A percentile compares a stretch with the other conserved stretches of the same genome.
phyloP scores from a whole-genome alignment of 2,797 vertebrate species.

The Halcyon leucocephala region DNA sequence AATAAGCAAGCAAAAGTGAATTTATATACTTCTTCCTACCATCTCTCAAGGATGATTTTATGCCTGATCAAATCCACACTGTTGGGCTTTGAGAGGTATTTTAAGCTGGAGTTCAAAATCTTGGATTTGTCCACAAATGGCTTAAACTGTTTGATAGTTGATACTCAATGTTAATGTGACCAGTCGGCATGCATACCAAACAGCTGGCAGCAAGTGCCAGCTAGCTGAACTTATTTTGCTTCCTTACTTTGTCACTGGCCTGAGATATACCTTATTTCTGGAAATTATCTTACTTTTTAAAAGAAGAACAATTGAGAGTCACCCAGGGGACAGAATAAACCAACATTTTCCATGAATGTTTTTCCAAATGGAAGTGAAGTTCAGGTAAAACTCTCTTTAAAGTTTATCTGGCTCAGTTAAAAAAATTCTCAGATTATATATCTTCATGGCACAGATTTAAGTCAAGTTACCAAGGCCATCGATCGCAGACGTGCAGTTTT shows the following conservation, averaged over 20 bases:
- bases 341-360: neutral
- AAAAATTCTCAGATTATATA: fast-evolving
- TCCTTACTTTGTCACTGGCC: neutral
- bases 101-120: neutral
- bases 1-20: neutral
- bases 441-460: neutral
- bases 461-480: neutral
- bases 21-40: neutral
- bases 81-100: neutral
- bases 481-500: neutral
- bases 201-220: neutral
- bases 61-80: neutral
- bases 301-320: slow-evolving; percentile 2
- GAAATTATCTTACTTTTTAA: slow-evolving; percentile 10
- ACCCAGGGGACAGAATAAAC: neutral
- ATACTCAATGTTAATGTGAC: neutral
- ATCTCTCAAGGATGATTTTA: neutral
- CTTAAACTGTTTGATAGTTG: neutral
- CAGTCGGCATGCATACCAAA: neutral
- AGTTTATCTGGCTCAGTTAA: neutral
- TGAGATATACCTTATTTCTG: neutral
- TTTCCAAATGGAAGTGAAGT: slow-evolving; percentile 30
- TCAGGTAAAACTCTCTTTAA: neutral
- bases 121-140: neutral
- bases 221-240: neutral